Evolutionary conservation across 2,888 invertebrate genomes (phyloP).

Genomic region (Ceramica pisi): DNA sequence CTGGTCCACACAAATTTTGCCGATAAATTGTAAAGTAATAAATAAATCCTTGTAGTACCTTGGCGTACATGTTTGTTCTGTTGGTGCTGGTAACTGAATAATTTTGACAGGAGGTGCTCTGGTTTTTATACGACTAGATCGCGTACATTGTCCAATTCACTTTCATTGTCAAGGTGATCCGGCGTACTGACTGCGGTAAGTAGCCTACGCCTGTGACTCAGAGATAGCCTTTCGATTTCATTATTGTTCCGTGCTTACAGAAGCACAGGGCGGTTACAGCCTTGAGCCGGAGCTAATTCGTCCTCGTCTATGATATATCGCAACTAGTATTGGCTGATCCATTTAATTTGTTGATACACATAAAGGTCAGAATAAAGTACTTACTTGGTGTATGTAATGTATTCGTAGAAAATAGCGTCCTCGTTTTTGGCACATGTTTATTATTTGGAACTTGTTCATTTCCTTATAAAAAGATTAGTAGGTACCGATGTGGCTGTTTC

Average conservation of each 20-base stretch:
- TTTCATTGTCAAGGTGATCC: constrained; percentile 90
- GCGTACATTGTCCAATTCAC: constrained; percentile 82
- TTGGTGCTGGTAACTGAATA: constrained; percentile 90
- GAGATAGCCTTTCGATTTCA: constrained; percentile 89
- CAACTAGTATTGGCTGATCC: constrained; percentile 44
- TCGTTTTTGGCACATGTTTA: constrained; percentile 32
- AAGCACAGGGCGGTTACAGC: constrained; percentile 74
- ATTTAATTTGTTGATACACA: constrained; percentile 36
- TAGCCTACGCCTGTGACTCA: constrained; percentile 82
- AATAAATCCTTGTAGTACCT: constrained; percentile 74
- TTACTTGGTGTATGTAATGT: constrained; percentile 14
- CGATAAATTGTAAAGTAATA: constrained; percentile 36
- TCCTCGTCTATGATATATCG: constrained; percentile 60
- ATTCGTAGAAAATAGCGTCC: constrained; percentile 15
- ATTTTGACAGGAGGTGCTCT: constrained; percentile 83
- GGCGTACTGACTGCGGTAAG: constrained; percentile 68
- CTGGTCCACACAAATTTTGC: not conserved
- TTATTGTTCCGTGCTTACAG: constrained; percentile 81
- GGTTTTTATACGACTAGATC: constrained; percentile 87
- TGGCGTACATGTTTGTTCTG: constrained; percentile 89
- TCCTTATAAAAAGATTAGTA: not conserved
- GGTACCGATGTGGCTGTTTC: not conserved
- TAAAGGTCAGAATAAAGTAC: constrained; percentile 57
- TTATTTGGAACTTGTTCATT: not conserved
- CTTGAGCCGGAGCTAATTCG: constrained; percentile 74